Base-by-base conservation (phyloP, 2,113 vertebrate genomes). In the Oreocharis arfaki region DNA sequence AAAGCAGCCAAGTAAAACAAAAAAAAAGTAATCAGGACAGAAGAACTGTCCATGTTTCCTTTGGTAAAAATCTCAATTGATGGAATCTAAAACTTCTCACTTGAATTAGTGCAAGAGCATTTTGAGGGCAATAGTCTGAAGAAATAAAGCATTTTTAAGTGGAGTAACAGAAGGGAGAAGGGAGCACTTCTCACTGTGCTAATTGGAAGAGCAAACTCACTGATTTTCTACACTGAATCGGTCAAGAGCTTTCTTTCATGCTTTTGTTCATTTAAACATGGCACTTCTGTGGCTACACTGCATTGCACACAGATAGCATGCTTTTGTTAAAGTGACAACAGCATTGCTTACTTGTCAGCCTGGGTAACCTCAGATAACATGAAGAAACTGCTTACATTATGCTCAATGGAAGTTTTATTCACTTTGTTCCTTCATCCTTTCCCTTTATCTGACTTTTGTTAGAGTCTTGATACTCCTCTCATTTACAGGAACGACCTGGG, bases 321-420 rank as follows among this genome's bases (percentile, higher is more conserved):
- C 50, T 95, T 97, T 95, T 89, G 57, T 96, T 89, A 64, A 95
- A 96, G 73, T 96, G 87, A 93, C 92, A 93, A 86, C 50, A 95
- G n/a, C 87, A 42, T 80, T 94, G 76, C 93, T 97, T 97, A 82
- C 69, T 95, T 96, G 89, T 97, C 91, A 92, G 78, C 80, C 85
- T 91, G 37, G 27, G 75, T 95, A 96, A 95, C 81, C 63, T 87
- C 82, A 92, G 64, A 42, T n/a, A 70, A 67, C 60, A 15, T 21
- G 60, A 95, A 92, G 80, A 94, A 97, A 90, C 76, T 87, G 49
- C 90, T 96, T 94, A 41, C 4, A 2, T 96, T 96, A 88, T 30
- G 53, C 61, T 83, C 96, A 94, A 95, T 89, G 94, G 86, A 88
- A 96, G 75, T 76, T 97, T 97, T 73, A 88, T 95, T 96, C 91